phyloP scores from a whole-genome alignment of 2,113 vertebrate species.

The Glaucomys volans region DNA sequence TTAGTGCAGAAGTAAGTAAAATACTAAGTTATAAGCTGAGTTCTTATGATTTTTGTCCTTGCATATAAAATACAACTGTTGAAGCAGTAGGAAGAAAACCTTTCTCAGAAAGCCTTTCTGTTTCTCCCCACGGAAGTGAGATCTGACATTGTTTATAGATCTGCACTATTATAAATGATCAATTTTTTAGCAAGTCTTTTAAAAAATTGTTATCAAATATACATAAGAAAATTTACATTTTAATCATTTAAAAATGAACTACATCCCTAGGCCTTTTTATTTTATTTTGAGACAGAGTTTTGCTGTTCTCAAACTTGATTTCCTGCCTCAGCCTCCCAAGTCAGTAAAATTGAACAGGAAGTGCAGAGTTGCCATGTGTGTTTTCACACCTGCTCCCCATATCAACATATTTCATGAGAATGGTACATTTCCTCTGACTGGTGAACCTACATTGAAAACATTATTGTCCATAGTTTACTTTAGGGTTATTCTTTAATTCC shows the following conservation, averaged over 20 bases:
- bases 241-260: background rate
- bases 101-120: background rate
- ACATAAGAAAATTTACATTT: background rate
- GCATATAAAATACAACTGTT: background rate
- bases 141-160: background rate
- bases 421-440: background rate
- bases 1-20: background rate
- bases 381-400: fast-evolving
- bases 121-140: background rate
- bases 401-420: background rate
- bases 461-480: background rate
- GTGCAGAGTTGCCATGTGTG: background rate
- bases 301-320: no score
- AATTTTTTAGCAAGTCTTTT: background rate
- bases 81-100: background rate
- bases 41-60: background rate
- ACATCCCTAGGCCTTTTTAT: no score
- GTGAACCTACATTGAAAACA: background rate
- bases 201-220: background rate
- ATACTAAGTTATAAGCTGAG: background rate
- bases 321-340: no score
- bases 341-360: background rate
- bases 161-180: background rate
- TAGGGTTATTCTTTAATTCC: background rate
- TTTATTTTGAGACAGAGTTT: no score